Evolutionary conservation across 53 echinoderm and acorn worm species (phyloP).

Genomic region (Echinarachnius parma): DNA sequence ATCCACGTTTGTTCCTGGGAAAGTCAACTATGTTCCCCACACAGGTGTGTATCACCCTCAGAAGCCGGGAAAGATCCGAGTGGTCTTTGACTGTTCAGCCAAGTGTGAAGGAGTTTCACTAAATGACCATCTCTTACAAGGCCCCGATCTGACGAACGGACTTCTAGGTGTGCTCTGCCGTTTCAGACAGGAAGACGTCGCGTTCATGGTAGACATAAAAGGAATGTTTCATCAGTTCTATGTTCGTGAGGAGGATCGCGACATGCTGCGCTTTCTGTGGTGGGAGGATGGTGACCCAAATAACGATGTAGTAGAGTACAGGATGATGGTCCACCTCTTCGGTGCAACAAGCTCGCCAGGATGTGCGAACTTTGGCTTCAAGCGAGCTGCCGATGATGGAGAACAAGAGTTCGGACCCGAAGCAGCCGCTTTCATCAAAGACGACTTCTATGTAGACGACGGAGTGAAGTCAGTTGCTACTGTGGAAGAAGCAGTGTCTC

Average conservation of each 20-base stretch:
- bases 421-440: constrained; percentile 45
- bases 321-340: constrained; percentile 61
- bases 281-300: constrained; percentile 56
- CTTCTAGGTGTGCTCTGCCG: constrained; percentile 47
- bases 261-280: constrained; percentile 57
- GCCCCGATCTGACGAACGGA: constrained; percentile 56
- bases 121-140: constrained; percentile 54
- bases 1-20: background rate
- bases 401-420: constrained; percentile 34
- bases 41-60: constrained; percentile 46
- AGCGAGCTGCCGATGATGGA: constrained; percentile 52
- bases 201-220: constrained; percentile 60
- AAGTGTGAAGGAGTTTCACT: constrained; percentile 50
- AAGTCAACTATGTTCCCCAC: constrained; percentile 68
- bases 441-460: constrained; percentile 62
- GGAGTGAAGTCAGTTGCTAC: constrained; percentile 44
- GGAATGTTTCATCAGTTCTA: constrained; percentile 67
- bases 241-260: constrained; percentile 48
- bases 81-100: constrained; percentile 50
- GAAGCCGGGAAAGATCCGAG: constrained; percentile 42
- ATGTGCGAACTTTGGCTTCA: constrained; percentile 59
- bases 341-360: constrained; percentile 68
- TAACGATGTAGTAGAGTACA: constrained; percentile 28
- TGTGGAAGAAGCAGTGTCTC: constrained; percentile 29
- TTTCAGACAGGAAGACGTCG: constrained; percentile 51